phyloP scores from a whole-genome alignment of 2,797 vertebrate species.

The Alosa sapidissima region DNA sequence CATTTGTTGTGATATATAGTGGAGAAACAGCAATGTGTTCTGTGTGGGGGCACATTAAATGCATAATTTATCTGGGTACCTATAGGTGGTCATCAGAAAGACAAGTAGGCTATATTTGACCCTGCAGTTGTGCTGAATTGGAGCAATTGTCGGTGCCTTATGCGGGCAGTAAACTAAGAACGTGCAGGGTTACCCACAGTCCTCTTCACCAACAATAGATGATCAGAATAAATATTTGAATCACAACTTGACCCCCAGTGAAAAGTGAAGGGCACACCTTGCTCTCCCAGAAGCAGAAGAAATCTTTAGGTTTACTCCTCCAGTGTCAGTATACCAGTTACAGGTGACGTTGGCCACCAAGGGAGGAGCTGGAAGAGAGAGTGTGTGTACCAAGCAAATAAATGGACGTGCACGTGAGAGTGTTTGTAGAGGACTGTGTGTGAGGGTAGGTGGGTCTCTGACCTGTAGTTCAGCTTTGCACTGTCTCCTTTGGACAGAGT shows the following conservation, averaged over 20 bases:
- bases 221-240: not conserved
- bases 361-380: not conserved
- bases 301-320: not conserved
- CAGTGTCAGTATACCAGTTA: not conserved
- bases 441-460: not conserved
- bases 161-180: not conserved
- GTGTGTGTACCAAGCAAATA: slow-evolving; percentile 2
- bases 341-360: not conserved
- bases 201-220: not conserved
- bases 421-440: not conserved
- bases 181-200: not conserved
- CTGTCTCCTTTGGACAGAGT: not conserved
- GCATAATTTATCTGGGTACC: not conserved
- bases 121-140: not conserved
- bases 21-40: not conserved
- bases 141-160: not conserved
- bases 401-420: not conserved
- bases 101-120: no score
- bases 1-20: not conserved
- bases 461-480: not conserved
- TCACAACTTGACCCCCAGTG: not conserved
- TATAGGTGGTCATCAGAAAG: not conserved
- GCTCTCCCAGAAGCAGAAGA: not conserved
- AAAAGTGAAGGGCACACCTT: not conserved
- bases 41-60: not conserved